Percentiles rank a stretch among this genome's conserved stretches.
Conservation (phyloP, 2,888 invertebrate species). For the Seira sanloemensis region DNA sequence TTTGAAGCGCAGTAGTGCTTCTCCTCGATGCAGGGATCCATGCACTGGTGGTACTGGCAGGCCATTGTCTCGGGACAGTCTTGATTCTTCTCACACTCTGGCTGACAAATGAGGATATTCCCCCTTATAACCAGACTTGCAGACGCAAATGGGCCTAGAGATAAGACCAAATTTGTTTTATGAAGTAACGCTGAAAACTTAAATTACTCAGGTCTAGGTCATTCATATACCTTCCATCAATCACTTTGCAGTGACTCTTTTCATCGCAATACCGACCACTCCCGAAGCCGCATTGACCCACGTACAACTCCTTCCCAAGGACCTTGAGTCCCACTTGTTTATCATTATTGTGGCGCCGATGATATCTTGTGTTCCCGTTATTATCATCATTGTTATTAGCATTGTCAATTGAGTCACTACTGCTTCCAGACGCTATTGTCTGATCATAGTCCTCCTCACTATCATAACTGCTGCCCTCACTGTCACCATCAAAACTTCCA, state of each 20-base stretch:
- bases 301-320: background rate
- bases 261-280: slow-evolving; percentile 52
- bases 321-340: background rate
- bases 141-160: slow-evolving; percentile 43
- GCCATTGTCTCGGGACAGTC: slow-evolving; percentile 52
- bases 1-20: slow-evolving; percentile 45
- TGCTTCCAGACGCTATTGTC: background rate
- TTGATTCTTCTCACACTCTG: slow-evolving; percentile 54
- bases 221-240: slow-evolving; percentile 28
- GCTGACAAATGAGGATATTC: slow-evolving; percentile 57
- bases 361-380: slow-evolving; percentile 15
- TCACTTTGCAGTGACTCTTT: slow-evolving; percentile 49
- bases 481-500: background rate
- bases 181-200: too few species aligned
- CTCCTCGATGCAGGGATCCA: slow-evolving; percentile 57
- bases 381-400: background rate
- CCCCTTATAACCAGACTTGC: slow-evolving; percentile 47
- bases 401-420: background rate
- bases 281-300: slow-evolving; percentile 50
- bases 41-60: slow-evolving; percentile 57
- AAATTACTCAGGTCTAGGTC: too few species aligned
- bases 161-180: background rate
- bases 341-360: slow-evolving; percentile 27
- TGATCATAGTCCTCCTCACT: slow-evolving; percentile 22
- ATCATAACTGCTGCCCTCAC: background rate